These are phyloP conservation scores for Microchirus variegatus DNA, from an alignment of 2,797 vertebrate species.

Conservation along the genomic window DNA sequence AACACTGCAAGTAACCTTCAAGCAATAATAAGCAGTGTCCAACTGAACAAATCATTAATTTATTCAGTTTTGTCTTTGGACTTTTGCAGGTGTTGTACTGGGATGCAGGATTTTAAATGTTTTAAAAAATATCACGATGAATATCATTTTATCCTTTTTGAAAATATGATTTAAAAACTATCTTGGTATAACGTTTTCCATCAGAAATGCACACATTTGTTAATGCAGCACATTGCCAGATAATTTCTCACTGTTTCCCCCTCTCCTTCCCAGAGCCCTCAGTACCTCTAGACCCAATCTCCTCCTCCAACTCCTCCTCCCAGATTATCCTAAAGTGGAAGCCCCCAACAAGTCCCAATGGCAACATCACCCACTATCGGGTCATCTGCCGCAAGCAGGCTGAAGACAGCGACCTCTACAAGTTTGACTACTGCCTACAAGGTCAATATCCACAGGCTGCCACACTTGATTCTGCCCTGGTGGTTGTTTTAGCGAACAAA, in stretches of 20 bases:
- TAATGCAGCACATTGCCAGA: no score
- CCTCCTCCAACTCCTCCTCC: conserved; percentile 93
- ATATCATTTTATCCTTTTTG: no score
- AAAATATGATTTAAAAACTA: no score
- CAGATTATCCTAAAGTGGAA: conserved; percentile 98
- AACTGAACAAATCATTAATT: no score
- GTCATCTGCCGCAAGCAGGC: conserved; percentile 90
- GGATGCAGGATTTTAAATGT: no score
- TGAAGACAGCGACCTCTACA: conserved; percentile 91
- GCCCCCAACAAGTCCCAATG: conserved; percentile 91
- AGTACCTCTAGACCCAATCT: conserved; percentile 92
- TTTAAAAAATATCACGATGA: no score
- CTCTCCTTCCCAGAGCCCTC: conserved; percentile 85
- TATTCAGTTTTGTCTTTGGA: no score
- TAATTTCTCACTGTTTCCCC: not conserved
- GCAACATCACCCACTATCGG: conserved; percentile 96
- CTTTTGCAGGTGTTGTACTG: no score
- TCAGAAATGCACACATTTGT: no score
- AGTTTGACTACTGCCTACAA: conserved; percentile 95
- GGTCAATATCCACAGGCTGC: conserved; percentile 73
- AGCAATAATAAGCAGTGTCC: no score
- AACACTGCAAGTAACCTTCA: not conserved
- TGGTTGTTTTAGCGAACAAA: not conserved
- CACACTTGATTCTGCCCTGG: not conserved
- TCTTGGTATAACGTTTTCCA: no score